These are phyloP conservation scores for Meloidogyne chitwoodi DNA, from an alignment of 1,140 invertebrate species.

Conservation along the genomic window DNA sequence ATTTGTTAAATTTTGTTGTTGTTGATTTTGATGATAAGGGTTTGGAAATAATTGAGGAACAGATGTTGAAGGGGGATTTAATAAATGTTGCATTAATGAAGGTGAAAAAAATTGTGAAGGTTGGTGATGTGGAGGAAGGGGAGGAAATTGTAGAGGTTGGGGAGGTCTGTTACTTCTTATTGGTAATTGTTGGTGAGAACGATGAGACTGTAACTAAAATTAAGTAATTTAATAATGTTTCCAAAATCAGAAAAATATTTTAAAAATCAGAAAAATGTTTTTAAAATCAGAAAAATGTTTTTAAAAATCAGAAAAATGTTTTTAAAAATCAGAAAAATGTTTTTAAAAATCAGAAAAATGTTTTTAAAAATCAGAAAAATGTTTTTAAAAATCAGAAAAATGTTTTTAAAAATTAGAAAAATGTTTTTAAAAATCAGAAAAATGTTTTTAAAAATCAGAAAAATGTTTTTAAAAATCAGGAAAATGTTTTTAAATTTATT, in stretches of 20 bases:
- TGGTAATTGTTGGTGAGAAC: not conserved
- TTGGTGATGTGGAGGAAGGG: not conserved
- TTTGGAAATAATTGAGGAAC: not conserved
- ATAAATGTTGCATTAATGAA: not conserved
- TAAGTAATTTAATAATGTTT: not conserved
- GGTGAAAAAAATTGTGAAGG: not conserved
- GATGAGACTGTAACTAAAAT: not conserved
- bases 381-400: not conserved
- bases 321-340: not conserved
- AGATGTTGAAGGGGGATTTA: not conserved
- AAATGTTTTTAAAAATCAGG: not conserved
- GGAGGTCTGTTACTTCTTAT: not conserved
- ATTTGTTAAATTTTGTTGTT: not conserved
- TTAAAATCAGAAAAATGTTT: not conserved
- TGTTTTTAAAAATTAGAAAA: not conserved
- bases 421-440: not conserved
- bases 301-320: no score
- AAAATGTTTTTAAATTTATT: no score
- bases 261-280: not conserved
- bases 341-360: no score
- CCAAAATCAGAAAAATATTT: not conserved
- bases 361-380: not conserved
- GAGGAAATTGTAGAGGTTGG: not conserved
- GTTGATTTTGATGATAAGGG: not conserved
- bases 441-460: not conserved